These are phyloP conservation scores for Scaptomyza polygonia DNA, from an alignment of 2,888 invertebrate species.

Conservation along the genomic window DNA sequence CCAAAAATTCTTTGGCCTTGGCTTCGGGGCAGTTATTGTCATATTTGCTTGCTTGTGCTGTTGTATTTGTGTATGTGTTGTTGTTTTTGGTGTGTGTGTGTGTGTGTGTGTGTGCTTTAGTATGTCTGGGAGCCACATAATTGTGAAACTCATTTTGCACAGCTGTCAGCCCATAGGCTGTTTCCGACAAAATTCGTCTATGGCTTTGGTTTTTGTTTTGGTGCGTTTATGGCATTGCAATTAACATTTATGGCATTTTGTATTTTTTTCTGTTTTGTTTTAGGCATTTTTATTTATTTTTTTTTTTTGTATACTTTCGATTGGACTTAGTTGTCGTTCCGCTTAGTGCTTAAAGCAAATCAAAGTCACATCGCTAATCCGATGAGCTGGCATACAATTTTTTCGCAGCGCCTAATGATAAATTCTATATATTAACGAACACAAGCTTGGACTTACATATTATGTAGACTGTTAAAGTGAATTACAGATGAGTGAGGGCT, in stretches of 20 bases:
- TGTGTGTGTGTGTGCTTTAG: slow-evolving; percentile 13
- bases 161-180: slow-evolving; percentile 56
- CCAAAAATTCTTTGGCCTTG: slow-evolving; percentile 66
- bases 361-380: slow-evolving; percentile 72
- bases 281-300: background rate
- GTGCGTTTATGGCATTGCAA: slow-evolving; percentile 59
- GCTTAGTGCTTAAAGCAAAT: slow-evolving; percentile 55
- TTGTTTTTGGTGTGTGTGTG: slow-evolving; percentile 7
- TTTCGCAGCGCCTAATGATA: slow-evolving; percentile 55
- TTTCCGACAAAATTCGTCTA: slow-evolving; percentile 24
- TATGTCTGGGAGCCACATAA: slow-evolving; percentile 59
- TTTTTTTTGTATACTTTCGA: background rate
- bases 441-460: slow-evolving; percentile 8
- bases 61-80: slow-evolving; percentile 7
- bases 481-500: slow-evolving; percentile 67
- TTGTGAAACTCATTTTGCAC: slow-evolving; percentile 70
- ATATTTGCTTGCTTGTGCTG: slow-evolving; percentile 19
- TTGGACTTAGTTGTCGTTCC: slow-evolving; percentile 13
- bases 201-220: slow-evolving; percentile 12
- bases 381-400: slow-evolving; percentile 73
- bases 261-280: background rate
- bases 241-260: slow-evolving; percentile 77
- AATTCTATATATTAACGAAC: slow-evolving; percentile 42
- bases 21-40: slow-evolving; percentile 60
- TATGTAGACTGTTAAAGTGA: slow-evolving; percentile 75